Base-by-base conservation (phyloP, 2,888 invertebrate genomes). In the Nephrocerus scutellatus region DNA sequence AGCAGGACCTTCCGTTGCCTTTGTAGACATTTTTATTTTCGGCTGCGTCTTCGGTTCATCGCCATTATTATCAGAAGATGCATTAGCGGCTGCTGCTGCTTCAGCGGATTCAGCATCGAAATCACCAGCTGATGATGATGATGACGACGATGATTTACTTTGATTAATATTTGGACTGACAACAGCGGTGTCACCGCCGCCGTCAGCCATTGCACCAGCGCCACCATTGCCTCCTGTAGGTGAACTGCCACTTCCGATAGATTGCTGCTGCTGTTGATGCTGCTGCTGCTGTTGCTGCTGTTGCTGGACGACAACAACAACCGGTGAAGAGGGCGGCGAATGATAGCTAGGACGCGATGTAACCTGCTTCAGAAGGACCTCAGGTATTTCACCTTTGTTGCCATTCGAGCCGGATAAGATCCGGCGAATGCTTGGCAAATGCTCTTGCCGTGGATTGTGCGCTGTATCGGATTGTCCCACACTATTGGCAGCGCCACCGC, bases 371-470 rank as follows among this genome's bases (percentile, higher is more conserved):
- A 85, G 66, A 1, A 87, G 68, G 28, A 86, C 82, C 47, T 85
- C 85, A 0, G 86, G 83, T 36, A 87, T 81, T 53, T 84, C 84
- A 49, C 85, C 84, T 52, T 84, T 85, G 20, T 85, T 73, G 0
- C 89, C 89, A 60, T 86, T 88, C 34, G 87, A 85, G 2, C 89
- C 89, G 33, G 85, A 85, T 16, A 90, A 70, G 55, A 90, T 89
- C 38, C 90, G 74, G 4, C 86, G 83, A 50, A 90, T 88, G 48
- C 85, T 84, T 4, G 88, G 85, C 54, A 85, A 80, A 62, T 83
- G 82, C 38, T 84, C 74, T 21, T 66, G 57, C 16, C 47, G 25
- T 7, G 73, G 70, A 49, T 79, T 79, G 12, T 39, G 62, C 15
- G 40, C 36, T 2, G 39, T 26, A 19, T 46, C 46, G 3, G 43